Evolutionary conservation across 2,888 invertebrate genomes (phyloP).

Genomic region (Caenorhabditis angaria): DNA sequence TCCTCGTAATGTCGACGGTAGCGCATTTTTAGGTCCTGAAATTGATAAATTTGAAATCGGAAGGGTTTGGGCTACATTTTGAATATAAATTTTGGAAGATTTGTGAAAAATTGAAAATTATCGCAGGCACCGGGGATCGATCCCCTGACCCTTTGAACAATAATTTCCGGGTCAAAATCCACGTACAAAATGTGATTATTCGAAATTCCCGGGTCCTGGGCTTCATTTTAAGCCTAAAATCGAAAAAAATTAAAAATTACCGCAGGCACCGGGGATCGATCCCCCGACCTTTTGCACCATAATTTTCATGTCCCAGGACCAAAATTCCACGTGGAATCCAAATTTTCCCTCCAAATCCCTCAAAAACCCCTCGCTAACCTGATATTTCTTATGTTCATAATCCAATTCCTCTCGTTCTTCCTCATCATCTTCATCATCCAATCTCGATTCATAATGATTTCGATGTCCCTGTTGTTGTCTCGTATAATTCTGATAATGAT

Average conservation of each 20-base stretch:
- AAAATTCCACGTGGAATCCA: neutral
- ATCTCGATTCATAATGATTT: constrained; percentile 18
- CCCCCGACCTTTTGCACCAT: too few species aligned
- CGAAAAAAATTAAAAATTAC: too few species aligned
- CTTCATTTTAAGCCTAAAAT: too few species aligned
- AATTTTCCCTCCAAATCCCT: neutral
- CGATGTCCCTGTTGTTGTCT: constrained; percentile 39
- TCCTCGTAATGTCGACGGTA: constrained; percentile 29
- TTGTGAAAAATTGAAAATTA: too few species aligned
- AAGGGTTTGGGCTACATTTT: too few species aligned
- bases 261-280: too few species aligned
- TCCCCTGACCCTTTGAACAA: too few species aligned
- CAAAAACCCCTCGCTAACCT: neutral
- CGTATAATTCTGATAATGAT: constrained; percentile 13
- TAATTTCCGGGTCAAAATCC: too few species aligned
- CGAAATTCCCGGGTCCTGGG: neutral
- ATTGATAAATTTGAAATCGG: too few species aligned
- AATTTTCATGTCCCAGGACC: too few species aligned
- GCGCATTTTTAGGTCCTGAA: constrained; percentile 24
- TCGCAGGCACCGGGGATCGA: too few species aligned
- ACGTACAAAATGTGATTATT: neutral
- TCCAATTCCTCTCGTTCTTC: constrained; percentile 12
- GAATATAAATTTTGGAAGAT: too few species aligned
- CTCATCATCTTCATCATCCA: constrained; percentile 30
- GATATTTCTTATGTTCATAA: constrained; percentile 22